Conservation (phyloP, 2,113 vertebrate genomes). For the Malurus melanocephalus region DNA sequence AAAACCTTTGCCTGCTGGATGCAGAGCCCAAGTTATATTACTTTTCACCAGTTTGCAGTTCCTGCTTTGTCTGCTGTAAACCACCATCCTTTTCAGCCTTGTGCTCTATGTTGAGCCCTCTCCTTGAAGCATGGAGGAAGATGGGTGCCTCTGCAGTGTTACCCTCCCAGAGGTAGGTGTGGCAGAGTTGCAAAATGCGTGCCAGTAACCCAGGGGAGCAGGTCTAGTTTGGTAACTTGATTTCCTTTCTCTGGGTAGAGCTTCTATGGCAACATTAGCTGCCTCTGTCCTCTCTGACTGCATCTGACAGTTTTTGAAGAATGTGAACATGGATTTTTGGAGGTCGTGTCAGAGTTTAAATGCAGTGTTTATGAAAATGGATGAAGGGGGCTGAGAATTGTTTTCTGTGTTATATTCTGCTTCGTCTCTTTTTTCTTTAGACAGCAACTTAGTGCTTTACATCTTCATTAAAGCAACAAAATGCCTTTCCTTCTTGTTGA, state of each 20-base stretch:
- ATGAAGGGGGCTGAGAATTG: conserved; percentile 11
- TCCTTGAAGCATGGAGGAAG: background rate
- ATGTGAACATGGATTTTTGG: conserved; percentile 46
- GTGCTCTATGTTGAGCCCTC: background rate
- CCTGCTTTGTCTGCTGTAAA: background rate
- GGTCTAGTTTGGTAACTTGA: background rate
- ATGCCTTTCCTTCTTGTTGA: background rate
- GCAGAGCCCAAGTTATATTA: background rate
- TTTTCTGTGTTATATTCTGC: conserved; percentile 7
- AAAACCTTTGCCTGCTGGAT: background rate
- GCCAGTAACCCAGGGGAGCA: background rate
- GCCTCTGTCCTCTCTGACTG: background rate
- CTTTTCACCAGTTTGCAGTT: background rate
- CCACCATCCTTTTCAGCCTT: background rate
- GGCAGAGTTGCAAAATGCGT: background rate
- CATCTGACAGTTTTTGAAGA: conserved; percentile 17
- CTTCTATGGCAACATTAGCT: background rate
- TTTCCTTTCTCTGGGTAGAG: background rate
- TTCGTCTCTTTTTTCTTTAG: background rate
- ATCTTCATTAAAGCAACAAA: conserved; percentile 37
- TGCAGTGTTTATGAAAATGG: conserved; percentile 34
- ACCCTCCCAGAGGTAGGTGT: background rate
- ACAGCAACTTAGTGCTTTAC: conserved; percentile 1
- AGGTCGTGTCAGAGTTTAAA: conserved; percentile 44
- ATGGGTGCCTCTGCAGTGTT: background rate